phyloP scores from a whole-genome alignment of 1,140 invertebrate species.

The Doryteuthis pealeii region DNA sequence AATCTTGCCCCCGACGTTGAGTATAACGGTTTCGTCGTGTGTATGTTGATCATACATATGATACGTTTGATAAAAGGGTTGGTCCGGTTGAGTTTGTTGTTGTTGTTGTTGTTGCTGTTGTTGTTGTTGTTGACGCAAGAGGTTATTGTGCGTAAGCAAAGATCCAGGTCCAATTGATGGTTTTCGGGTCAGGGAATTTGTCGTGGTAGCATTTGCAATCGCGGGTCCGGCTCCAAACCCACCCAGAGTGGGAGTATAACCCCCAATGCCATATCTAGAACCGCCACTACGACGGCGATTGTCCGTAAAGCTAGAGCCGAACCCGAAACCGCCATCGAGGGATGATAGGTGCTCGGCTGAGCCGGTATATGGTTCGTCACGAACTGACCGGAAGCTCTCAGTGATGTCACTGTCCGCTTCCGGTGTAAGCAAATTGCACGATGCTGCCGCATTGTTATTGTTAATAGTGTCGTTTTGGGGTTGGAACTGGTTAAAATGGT shows the following conservation, averaged over 20 bases:
- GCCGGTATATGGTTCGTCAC: background rate
- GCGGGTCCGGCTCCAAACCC: background rate
- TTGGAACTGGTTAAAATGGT: background rate
- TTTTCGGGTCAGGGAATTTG: background rate
- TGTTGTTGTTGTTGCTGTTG: slow-evolving; percentile 66
- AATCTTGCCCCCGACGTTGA: slow-evolving; percentile 51
- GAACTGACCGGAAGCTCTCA: slow-evolving; percentile 5
- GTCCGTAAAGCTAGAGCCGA: background rate
- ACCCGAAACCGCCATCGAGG: slow-evolving; percentile 62
- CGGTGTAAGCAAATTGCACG: slow-evolving; percentile 5
- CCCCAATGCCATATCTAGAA: background rate
- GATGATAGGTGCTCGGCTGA: slow-evolving; percentile 83
- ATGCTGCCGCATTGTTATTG: background rate
- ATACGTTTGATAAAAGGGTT: background rate
- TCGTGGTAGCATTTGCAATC: background rate
- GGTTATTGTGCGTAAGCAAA: background rate
- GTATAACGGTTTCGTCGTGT: slow-evolving; percentile 40
- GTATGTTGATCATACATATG: slow-evolving; percentile 60
- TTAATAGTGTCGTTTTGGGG: background rate
- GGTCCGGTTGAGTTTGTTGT: slow-evolving; percentile 63
- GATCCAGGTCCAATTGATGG: background rate
- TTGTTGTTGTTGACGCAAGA: no score
- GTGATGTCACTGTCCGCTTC: slow-evolving; percentile 11
- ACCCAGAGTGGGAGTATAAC: background rate
- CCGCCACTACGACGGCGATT: background rate